Percentiles rank a stretch among this genome's conserved stretches.
phyloP scores from a whole-genome alignment of 1,140 invertebrate species.

The Papilio glaucus region DNA sequence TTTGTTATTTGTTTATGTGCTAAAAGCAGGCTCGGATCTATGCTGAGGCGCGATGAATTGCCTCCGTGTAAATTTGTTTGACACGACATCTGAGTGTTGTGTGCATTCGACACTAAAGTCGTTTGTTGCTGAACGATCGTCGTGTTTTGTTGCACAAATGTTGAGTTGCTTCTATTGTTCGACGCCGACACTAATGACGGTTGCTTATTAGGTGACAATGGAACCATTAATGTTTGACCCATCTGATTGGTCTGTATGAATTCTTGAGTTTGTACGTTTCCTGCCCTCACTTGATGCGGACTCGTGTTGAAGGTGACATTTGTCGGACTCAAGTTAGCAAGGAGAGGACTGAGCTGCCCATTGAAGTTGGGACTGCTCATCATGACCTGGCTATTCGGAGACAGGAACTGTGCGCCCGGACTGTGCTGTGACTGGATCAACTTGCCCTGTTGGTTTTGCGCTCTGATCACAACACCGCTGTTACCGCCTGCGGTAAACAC shows the following conservation, averaged over 20 bases:
- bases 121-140: slow-evolving; percentile 86
- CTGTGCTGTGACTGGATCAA: slow-evolving; percentile 88
- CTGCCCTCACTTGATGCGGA: slow-evolving; percentile 83
- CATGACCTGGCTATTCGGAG: slow-evolving; percentile 89
- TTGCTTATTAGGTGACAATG: slow-evolving; percentile 86
- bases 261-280: slow-evolving; percentile 86
- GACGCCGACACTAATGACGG: slow-evolving; percentile 84
- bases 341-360: slow-evolving; percentile 90
- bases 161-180: slow-evolving; percentile 88
- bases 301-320: slow-evolving; percentile 87
- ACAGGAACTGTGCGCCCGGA: slow-evolving; percentile 88
- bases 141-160: slow-evolving; percentile 88
- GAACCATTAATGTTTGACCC: slow-evolving; percentile 91
- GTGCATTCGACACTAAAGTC: slow-evolving; percentile 89
- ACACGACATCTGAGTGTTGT: slow-evolving; percentile 75
- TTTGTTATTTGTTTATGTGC: slow-evolving; percentile 54
- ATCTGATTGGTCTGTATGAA: slow-evolving; percentile 88
- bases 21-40: slow-evolving; percentile 76
- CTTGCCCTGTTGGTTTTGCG: slow-evolving; percentile 89
- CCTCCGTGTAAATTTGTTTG: slow-evolving; percentile 58
- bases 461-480: slow-evolving; percentile 90
- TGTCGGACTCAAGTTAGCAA: slow-evolving; percentile 89
- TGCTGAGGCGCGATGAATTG: slow-evolving; percentile 75
- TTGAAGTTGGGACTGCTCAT: slow-evolving; percentile 90
- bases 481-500: slow-evolving; percentile 87